Percentiles rank a stretch among this genome's conserved stretches.
These are phyloP conservation scores for Cyanistes caeruleus DNA, from an alignment of 2,113 vertebrate genomes.

Conservation along the genomic window DNA sequence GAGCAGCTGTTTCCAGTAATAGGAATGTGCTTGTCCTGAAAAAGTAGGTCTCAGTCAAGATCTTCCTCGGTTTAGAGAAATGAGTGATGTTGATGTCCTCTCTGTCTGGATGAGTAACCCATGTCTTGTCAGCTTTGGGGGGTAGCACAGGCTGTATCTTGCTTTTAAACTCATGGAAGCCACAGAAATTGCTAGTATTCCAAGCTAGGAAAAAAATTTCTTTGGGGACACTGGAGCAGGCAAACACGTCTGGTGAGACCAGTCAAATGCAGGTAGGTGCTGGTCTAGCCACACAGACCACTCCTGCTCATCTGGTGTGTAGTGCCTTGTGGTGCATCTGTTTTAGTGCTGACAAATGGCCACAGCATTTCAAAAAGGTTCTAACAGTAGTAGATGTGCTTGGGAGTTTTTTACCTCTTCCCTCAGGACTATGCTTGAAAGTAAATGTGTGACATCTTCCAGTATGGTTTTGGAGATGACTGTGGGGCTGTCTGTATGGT, in stretches of 20 bases:
- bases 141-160: background rate
- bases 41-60: background rate
- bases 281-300: background rate
- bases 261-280: background rate
- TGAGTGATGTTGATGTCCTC: background rate
- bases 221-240: background rate
- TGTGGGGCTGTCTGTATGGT: rapidly evolving
- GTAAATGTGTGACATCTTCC: background rate
- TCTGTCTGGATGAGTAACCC: background rate
- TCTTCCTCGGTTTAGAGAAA: background rate
- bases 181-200: background rate
- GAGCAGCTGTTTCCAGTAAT: background rate
- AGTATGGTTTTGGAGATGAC: background rate
- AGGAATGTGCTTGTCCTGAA: background rate
- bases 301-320: background rate
- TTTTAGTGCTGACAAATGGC: background rate
- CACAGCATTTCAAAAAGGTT: background rate
- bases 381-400: background rate
- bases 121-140: background rate
- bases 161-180: background rate
- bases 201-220: background rate
- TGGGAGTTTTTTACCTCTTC: background rate
- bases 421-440: background rate
- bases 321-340: background rate
- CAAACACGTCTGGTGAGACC: background rate